Evolutionary conservation across 2,113 vertebrate genomes (phyloP), one percentile per base, ranked within the genome.

Genomic region (Galbula dea): DNA sequence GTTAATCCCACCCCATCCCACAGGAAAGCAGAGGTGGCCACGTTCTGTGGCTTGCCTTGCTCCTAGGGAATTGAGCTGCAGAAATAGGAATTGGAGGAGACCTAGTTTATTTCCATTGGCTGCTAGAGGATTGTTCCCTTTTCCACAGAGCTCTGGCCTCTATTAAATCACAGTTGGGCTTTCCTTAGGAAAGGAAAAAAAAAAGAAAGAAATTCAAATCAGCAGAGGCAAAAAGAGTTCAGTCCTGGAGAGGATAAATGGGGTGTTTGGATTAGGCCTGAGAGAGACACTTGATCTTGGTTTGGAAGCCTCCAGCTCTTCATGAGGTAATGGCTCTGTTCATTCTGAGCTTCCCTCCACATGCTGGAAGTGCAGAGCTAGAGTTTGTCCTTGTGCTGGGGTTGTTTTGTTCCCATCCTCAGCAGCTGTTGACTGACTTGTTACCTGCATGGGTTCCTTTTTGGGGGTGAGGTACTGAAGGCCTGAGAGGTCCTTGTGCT

Each of bases 71-170:
- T 90, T 93, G 65, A 10, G 66, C 9, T 30, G 55, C 95, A 88
- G 93, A 85, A 92, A 84, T 52, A 92, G 91, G 95, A 72, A 34
- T 89, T 79, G 63, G 69, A 88, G 87, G 55, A 96, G 95, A 93
- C 95, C 94, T 93, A 96, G 66, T 94, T 94, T 96, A 5, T 82
- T 89, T 89, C 92, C 67, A 92, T 86, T 92, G 94, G 94, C 94
- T 94, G 86, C 24, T 87, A 58, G 82, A 89, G 81, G 79, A 55
- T 65, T 89, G 89, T 79, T 95, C 93, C 80, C 94, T 86, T 94
- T 90, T 88, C 91, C 57, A 20, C 54, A 55, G 91, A 94, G 90
- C 79, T 89, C 79, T 96, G 93, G 55, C 93, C 89, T 90, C 52
- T 83, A 90, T 94, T 91, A 58, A 87, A 82, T 82, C 80, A 78